Percentiles rank a stretch among this genome's conserved stretches.
Conservation (phyloP, 2,888 invertebrate species). For the Keiferia lycopersicella region DNA sequence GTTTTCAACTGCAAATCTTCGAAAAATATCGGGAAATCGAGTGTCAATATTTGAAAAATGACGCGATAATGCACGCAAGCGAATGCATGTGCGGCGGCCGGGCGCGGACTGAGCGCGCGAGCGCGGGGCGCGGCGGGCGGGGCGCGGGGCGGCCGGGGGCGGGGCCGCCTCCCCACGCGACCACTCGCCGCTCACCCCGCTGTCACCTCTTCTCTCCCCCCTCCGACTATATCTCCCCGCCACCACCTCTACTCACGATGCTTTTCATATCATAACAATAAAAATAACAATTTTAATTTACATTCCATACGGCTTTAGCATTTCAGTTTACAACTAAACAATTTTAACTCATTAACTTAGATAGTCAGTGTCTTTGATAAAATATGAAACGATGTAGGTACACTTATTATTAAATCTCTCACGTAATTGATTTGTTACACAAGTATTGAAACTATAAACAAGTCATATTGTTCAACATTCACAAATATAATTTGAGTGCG, state of each 20-base stretch:
- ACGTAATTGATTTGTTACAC: constrained; percentile 4
- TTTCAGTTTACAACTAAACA: constrained; percentile 20
- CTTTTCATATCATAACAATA: constrained; percentile 65
- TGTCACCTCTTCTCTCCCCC: constrained; percentile 67
- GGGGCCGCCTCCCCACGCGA: constrained; percentile 46
- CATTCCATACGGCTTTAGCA: constrained; percentile 17
- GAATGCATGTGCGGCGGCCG: constrained; percentile 54
- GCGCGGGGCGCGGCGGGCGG: constrained; percentile 55
- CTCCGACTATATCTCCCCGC: constrained; percentile 45
- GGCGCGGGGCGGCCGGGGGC: constrained; percentile 50
- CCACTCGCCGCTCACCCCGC: constrained; percentile 65
- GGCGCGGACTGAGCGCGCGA: constrained; percentile 71
- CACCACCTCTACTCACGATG: constrained; percentile 46
- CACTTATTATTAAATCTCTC: background rate
- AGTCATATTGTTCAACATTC: constrained; percentile 7
- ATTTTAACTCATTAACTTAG: constrained; percentile 19
- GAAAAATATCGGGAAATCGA: constrained; percentile 40
- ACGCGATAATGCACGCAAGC: constrained; percentile 27
- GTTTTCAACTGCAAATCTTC: constrained; percentile 34
- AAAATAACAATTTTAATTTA: constrained; percentile 44
- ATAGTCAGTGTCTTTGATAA: background rate
- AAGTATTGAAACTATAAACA: background rate
- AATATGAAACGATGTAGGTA: background rate
- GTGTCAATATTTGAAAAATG: constrained; percentile 36
- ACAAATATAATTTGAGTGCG: constrained; percentile 27